Conservation (phyloP, 2,888 invertebrate genomes). For the Pseudeuparius sepicola region DNA sequence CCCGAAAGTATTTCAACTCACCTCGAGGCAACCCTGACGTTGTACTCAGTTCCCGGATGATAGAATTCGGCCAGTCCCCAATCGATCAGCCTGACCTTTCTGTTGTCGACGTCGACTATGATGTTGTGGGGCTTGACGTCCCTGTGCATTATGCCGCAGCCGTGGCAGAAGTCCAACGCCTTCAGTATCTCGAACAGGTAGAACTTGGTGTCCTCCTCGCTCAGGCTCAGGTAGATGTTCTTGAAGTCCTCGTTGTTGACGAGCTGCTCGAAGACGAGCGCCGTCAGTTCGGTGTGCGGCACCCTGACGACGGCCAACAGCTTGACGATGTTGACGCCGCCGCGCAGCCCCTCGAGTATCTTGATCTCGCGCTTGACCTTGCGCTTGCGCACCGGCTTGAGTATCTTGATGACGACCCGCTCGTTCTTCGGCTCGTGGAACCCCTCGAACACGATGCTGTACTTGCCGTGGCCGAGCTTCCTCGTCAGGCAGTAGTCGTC, state of each 20-base stretch:
- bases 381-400: conserved; percentile 37
- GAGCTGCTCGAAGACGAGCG: conserved; percentile 35
- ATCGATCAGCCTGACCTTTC: conserved; percentile 34
- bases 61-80: conserved; percentile 40
- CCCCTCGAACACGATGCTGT: conserved; percentile 38
- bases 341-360: conserved; percentile 36
- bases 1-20: no score
- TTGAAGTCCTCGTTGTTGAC: conserved; percentile 36
- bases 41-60: conserved; percentile 37
- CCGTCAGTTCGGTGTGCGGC: conserved; percentile 29
- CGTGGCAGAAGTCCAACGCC: conserved; percentile 38
- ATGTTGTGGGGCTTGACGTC: conserved; percentile 40
- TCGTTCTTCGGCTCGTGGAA: conserved; percentile 31
- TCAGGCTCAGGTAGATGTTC: conserved; percentile 34
- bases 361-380: conserved; percentile 39
- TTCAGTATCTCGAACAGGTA: conserved; percentile 41
- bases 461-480: conserved; percentile 38
- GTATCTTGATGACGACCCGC: conserved; percentile 35
- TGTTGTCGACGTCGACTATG: conserved; percentile 33
- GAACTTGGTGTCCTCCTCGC: conserved; percentile 36
- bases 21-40: conserved; percentile 37
- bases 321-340: conserved; percentile 35
- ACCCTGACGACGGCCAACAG: conserved; percentile 30
- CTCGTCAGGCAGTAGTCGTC: conserved; percentile 33
- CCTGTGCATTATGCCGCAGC: conserved; percentile 38